Base-by-base conservation (phyloP, 2,797 vertebrate species). In the Zalophus californianus region DNA sequence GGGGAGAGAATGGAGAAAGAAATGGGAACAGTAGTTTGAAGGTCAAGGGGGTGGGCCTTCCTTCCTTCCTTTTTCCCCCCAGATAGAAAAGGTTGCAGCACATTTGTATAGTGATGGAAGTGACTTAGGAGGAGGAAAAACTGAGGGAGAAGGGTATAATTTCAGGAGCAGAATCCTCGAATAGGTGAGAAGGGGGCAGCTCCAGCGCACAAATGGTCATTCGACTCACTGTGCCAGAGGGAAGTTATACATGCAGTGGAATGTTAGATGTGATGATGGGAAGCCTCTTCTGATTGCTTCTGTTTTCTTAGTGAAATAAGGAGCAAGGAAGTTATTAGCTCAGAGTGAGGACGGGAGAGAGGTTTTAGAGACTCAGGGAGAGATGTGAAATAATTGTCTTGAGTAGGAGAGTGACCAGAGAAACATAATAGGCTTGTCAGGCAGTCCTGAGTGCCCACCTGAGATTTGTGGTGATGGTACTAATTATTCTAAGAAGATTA, bases 401-500 rank as follows among this genome's bases (percentile, higher is more conserved):
- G 85, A 89, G 35, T 62, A 68, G 86, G 56, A 73, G 54, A 75
- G 7, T 82, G 29, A 72, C 77, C 41, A 83, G 66, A 68, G 56
- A 60, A 64, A 41, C 52, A 25, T n/a, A 72, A 64, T 21, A 66
- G 78, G 56, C 64, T 64, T 54, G 15, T 64, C 86, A 64, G 44
- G 44, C 35, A 89, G 66, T 72, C 66, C 92, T n/a, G 70, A 64
- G 77, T 44, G 68, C 27, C 32, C n/a, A 54, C 66, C 82, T 83
- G 64, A 94, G 27, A 44, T 64, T 29, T 82, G 25, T 80, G 14
- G 41, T 80, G 87, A 87, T 41, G 41, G 68, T 52, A 41, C 85
- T 88, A 25, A n/a, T 73, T 77, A 73, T 72, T 54, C 56, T 94
- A 64, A 78, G 35, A 89, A 88, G 85, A 82, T 77, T 41, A 82